Conservation (phyloP, 2,797 vertebrate genomes). For the Enoplosus armatus region DNA sequence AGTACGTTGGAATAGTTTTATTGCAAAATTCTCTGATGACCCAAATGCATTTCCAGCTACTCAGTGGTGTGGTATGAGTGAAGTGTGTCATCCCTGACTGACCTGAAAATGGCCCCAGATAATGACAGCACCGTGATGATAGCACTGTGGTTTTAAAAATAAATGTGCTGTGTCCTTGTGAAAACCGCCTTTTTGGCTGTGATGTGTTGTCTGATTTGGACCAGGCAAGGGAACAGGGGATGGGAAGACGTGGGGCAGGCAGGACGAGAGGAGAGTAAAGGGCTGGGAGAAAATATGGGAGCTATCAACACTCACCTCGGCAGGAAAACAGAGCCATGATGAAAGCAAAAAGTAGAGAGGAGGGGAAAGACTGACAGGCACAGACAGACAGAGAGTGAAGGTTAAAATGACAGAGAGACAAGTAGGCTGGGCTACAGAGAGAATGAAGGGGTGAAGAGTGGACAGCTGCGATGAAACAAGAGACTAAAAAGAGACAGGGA, state of each 20-base stretch:
- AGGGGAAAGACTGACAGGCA: constrained; percentile 64
- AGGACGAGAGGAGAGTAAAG: constrained; percentile 21
- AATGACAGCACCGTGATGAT: constrained; percentile 40
- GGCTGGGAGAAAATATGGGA: constrained; percentile 67
- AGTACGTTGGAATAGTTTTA: not conserved
- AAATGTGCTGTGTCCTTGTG: constrained; percentile 29
- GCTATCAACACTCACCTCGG: constrained; percentile 78
- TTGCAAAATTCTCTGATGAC: not conserved
- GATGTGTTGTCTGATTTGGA: constrained; percentile 70
- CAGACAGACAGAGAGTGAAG: constrained; percentile 73
- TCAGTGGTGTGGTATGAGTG: constrained; percentile 11
- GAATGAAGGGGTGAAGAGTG: constrained; percentile 49
- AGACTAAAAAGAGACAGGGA: constrained; percentile 46
- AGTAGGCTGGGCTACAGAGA: constrained; percentile 40
- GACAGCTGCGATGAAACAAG: constrained; percentile 69
- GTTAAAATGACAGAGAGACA: constrained; percentile 76
- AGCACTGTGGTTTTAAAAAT: constrained; percentile 11
- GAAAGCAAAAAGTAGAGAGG: constrained; percentile 68
- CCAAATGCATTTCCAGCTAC: not conserved
- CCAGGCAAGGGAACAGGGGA: constrained; percentile 41
- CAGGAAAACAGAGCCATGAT: constrained; percentile 68
- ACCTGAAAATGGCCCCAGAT: constrained; percentile 45
- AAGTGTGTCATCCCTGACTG: constrained; percentile 36
- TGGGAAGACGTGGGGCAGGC: constrained; percentile 3
- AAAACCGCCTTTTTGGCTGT: constrained; percentile 29